Evolutionary conservation across 2,888 invertebrate species (phyloP).

Genomic region (Limnephilus rhombicus): DNA sequence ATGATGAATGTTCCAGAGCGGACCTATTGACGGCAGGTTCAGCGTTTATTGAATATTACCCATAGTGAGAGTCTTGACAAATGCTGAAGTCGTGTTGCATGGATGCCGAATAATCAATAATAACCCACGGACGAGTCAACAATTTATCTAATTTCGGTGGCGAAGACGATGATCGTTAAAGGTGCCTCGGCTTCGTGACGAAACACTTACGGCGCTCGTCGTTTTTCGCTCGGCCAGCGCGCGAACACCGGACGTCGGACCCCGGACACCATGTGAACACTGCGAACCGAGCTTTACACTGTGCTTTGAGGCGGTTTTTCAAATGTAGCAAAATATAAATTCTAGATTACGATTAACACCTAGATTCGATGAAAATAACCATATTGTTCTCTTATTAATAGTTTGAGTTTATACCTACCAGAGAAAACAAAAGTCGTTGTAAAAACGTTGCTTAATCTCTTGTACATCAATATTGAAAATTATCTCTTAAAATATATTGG

Average conservation of each 20-base stretch:
- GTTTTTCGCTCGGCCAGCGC: background rate
- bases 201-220: conserved; percentile 47
- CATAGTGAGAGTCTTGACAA: conserved; percentile 58
- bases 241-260: background rate
- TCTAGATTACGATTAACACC: too few species aligned
- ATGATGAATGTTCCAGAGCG: conserved; percentile 30
- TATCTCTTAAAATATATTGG: too few species aligned
- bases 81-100: conserved; percentile 62
- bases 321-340: background rate
- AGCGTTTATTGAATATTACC: conserved; percentile 52
- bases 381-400: too few species aligned
- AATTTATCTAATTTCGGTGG: conserved; percentile 61
- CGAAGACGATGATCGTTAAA: conserved; percentile 53
- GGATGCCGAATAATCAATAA: conserved; percentile 59
- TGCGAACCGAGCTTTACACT: conserved; percentile 12
- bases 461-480: too few species aligned
- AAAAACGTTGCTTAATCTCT: too few species aligned
- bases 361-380: too few species aligned
- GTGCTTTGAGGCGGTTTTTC: conserved; percentile 20
- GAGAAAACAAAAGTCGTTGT: too few species aligned
- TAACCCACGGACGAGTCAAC: conserved; percentile 55
- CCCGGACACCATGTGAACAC: conserved; percentile 34
- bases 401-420: too few species aligned
- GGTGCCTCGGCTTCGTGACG: conserved; percentile 54
- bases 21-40: conserved; percentile 43